Percentiles rank a stretch among this genome's conserved stretches.
phyloP scores from a whole-genome alignment of 2,113 vertebrate genomes.

The Oreamnos americanus region DNA sequence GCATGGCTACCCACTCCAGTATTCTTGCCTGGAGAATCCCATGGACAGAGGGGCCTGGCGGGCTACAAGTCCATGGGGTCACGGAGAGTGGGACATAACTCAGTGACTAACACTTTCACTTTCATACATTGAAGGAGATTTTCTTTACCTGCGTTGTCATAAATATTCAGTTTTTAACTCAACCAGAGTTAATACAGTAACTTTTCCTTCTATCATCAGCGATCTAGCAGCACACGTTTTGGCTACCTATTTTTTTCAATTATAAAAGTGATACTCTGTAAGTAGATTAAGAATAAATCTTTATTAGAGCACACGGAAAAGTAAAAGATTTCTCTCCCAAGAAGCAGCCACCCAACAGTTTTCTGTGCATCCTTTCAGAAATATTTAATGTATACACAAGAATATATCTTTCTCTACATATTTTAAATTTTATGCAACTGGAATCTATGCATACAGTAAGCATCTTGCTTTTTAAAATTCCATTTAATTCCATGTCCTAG shows the following conservation, averaged over 20 bases:
- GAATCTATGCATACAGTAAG: not conserved
- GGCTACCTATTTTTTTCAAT: not conserved
- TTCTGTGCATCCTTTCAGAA: not conserved
- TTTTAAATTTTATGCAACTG: not conserved
- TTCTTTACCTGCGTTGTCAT: not conserved
- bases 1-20: not conserved
- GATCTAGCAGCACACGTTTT: not conserved
- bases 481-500: not conserved
- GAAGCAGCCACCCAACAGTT: not conserved
- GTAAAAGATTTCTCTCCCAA: not conserved
- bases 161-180: not conserved
- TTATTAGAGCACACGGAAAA: not conserved
- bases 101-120: not conserved
- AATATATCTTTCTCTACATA: not conserved
- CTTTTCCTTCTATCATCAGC: not conserved
- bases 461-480: not conserved
- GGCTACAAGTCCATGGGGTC: not conserved
- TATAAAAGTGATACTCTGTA: not conserved
- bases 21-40: not conserved
- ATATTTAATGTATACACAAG: not conserved
- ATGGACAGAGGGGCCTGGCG: not conserved
- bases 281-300: not conserved
- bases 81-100: not conserved
- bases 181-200: not conserved
- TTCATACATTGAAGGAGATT: not conserved